Conservation (phyloP, 2,888 invertebrate genomes). For the Cancer borealis region DNA sequence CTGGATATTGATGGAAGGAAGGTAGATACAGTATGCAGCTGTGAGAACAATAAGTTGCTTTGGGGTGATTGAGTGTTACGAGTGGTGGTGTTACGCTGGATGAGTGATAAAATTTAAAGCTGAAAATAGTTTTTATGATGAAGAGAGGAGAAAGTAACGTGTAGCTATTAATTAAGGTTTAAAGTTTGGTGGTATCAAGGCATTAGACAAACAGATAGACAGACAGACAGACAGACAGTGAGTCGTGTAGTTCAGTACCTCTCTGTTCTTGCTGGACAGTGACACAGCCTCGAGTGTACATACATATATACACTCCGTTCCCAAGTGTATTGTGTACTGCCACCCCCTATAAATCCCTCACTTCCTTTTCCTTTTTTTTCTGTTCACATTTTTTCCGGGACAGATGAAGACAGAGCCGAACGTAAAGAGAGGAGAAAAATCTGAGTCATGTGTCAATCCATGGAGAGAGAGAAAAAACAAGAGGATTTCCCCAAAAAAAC, state of each 20-base stretch:
- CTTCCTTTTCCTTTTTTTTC: neutral
- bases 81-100: too few relatives aligned
- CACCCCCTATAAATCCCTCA: neutral
- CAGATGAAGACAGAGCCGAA: slow-evolving; percentile 1
- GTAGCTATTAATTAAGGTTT: too few relatives aligned
- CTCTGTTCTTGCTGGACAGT: neutral
- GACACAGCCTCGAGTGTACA: neutral
- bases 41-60: too few relatives aligned
- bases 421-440: neutral
- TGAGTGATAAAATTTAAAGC: neutral
- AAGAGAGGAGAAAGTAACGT: too few relatives aligned
- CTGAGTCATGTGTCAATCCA: neutral
- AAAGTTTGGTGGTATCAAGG: too few relatives aligned
- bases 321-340: slow-evolving; percentile 14
- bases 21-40: too few relatives aligned
- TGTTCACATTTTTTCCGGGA: neutral
- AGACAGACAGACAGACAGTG: neutral
- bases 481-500: neutral
- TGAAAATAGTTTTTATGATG: neutral
- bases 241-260: neutral
- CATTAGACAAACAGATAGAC: neutral
- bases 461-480: neutral
- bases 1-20: too few relatives aligned
- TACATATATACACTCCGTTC: neutral
- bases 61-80: too few relatives aligned